These are phyloP conservation scores for Achroia grisella DNA, from an alignment of 1,140 invertebrate genomes.

Conservation along the genomic window DNA sequence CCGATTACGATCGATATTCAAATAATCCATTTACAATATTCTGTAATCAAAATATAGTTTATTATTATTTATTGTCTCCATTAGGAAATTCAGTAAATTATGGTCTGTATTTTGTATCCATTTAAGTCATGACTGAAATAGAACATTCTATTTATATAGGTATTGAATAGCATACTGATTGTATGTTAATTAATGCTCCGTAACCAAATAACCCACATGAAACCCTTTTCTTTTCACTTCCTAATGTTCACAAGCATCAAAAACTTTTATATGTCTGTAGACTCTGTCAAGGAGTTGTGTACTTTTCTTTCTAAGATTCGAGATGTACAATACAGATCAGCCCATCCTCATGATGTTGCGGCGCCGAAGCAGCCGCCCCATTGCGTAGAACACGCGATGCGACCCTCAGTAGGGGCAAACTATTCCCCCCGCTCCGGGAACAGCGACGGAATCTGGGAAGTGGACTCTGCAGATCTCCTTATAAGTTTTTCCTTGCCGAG, in stretches of 20 bases:
- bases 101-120: too few relatives aligned
- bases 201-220: too few relatives aligned
- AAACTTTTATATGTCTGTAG: neutral
- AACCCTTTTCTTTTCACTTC: too few relatives aligned
- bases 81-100: too few relatives aligned
- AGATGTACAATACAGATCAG: slow-evolving; percentile 21
- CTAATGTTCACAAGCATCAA: neutral
- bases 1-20: too few relatives aligned
- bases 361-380: slow-evolving; percentile 61
- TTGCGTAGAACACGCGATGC: slow-evolving; percentile 70
- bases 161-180: too few relatives aligned
- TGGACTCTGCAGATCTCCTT: slow-evolving; percentile 67
- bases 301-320: neutral
- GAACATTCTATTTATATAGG: too few relatives aligned
- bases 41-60: too few relatives aligned
- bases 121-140: too few relatives aligned
- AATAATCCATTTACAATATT: too few relatives aligned
- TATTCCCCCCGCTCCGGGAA: slow-evolving; percentile 51
- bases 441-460: slow-evolving; percentile 49
- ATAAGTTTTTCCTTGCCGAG: slow-evolving; percentile 49
- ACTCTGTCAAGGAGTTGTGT: neutral
- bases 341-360: slow-evolving; percentile 67
- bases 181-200: too few relatives aligned
- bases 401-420: slow-evolving; percentile 66
- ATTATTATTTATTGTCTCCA: too few relatives aligned